Percentiles rank a stretch among this genome's conserved stretches.
phyloP scores from a whole-genome alignment of 1,140 invertebrate species.

The Temnothorax longispinosus region DNA sequence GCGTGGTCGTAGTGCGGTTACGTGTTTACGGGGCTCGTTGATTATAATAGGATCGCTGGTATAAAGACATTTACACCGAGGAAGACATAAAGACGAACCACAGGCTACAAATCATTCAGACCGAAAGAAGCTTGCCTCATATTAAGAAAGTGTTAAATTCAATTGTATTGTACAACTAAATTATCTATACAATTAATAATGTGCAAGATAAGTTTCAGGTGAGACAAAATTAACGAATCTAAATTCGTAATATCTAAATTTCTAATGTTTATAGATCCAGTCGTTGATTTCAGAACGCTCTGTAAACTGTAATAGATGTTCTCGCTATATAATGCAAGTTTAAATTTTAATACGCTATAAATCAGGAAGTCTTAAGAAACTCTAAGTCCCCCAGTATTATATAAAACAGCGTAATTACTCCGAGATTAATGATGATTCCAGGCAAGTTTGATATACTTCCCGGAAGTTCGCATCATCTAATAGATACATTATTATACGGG shows the following conservation, averaged over 20 bases:
- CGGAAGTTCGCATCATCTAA: conserved; percentile 22
- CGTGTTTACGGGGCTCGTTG: conserved; percentile 33
- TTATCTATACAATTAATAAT: neutral
- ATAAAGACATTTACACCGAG: neutral
- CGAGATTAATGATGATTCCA: conserved; percentile 37
- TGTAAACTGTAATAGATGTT: conserved; percentile 37
- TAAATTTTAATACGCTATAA: conserved; percentile 34
- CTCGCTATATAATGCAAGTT: neutral
- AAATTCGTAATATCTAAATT: neutral
- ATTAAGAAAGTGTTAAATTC: neutral
- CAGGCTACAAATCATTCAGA: neutral
- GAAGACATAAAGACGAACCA: neutral
- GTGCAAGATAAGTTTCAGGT: neutral
- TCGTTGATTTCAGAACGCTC: neutral
- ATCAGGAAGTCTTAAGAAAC: conserved; percentile 52
- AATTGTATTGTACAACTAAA: neutral
- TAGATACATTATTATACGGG: conserved; percentile 9
- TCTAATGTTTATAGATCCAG: neutral
- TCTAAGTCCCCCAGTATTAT: neutral
- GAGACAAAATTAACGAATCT: neutral
- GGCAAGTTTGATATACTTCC: conserved; percentile 4
- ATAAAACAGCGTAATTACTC: conserved; percentile 41
- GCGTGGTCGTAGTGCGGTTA: conserved; percentile 23
- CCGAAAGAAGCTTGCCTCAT: neutral
- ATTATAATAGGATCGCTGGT: neutral